Percentiles rank a stretch among this genome's conserved stretches.
Evolutionary conservation across 1,140 invertebrate species (phyloP).

Genomic region (Platyura marginata): DNA sequence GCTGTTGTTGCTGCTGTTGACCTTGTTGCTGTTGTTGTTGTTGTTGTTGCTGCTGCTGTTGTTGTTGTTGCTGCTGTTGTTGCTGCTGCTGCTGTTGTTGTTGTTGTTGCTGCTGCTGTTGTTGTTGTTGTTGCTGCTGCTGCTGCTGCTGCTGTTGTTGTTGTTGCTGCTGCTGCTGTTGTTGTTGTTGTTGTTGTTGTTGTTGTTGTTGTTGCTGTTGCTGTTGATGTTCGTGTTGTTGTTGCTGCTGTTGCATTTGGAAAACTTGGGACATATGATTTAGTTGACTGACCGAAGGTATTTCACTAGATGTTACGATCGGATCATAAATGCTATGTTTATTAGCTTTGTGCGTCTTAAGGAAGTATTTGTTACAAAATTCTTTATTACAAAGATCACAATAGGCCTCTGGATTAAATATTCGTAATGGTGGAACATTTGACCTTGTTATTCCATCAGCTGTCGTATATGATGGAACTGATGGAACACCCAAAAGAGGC

Average conservation of each 20-base stretch:
- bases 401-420: constrained; percentile 91
- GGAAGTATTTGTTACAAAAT: constrained; percentile 99
- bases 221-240: constrained; percentile 1
- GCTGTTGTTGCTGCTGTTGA: background rate
- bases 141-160: constrained; percentile 1
- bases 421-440: constrained; percentile 48
- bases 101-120: constrained; percentile 1
- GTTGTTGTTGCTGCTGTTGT: constrained; percentile 8
- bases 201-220: background rate
- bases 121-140: constrained; percentile 5
- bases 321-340: constrained; percentile 78
- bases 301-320: constrained; percentile 25
- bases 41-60: constrained; percentile 11
- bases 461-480: constrained; percentile 12
- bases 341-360: constrained; percentile 93
- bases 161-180: constrained; percentile 7
- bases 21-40: constrained; percentile 2
- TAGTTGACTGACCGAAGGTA: constrained; percentile 15
- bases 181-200: constrained; percentile 11
- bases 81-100: background rate
- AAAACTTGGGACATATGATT: constrained; percentile 11
- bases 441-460: constrained; percentile 31
- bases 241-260: constrained; percentile 5
- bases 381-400: constrained; percentile 97
- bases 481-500: constrained; percentile 12